Conservation (phyloP, 2,113 vertebrate genomes). For the Spilogale gracilis region DNA sequence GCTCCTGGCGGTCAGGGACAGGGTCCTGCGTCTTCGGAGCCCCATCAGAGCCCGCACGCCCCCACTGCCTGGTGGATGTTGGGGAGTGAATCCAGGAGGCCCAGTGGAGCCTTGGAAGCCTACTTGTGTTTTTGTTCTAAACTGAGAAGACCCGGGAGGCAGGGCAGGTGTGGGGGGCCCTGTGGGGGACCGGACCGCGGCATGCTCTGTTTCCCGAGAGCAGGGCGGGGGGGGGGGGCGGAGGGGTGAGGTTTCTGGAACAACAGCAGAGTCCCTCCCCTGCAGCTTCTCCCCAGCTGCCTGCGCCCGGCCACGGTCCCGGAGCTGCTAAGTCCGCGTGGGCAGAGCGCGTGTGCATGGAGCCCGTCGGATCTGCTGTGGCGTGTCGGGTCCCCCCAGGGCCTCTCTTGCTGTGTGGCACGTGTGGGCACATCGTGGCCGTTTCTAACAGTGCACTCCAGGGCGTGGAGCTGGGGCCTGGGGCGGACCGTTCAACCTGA, state of each 20-base stretch:
- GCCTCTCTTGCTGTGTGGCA: accelerated
- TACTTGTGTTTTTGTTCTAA: neutral
- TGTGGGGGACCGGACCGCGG: too few species aligned
- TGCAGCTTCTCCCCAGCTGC: neutral
- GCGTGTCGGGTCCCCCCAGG: accelerated
- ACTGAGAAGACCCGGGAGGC: neutral
- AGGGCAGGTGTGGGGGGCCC: neutral
- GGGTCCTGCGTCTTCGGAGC: neutral
- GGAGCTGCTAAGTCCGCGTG: neutral
- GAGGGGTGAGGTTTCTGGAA: neutral
- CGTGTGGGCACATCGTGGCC: accelerated
- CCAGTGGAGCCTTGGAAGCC: neutral
- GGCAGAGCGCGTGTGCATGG: neutral
- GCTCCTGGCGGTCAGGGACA: too few species aligned
- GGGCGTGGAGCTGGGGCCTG: too few species aligned
- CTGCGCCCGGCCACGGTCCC: accelerated
- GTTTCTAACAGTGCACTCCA: accelerated
- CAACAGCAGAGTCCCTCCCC: neutral
- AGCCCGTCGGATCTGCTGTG: neutral
- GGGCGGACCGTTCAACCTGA: too few species aligned
- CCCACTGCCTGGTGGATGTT: accelerated
- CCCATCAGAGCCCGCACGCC: accelerated
- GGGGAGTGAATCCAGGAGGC: neutral
- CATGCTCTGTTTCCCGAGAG: neutral
- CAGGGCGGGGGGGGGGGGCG: neutral